phyloP scores from a whole-genome alignment of 2,797 vertebrate genomes.

The Argyrosomus regius region DNA sequence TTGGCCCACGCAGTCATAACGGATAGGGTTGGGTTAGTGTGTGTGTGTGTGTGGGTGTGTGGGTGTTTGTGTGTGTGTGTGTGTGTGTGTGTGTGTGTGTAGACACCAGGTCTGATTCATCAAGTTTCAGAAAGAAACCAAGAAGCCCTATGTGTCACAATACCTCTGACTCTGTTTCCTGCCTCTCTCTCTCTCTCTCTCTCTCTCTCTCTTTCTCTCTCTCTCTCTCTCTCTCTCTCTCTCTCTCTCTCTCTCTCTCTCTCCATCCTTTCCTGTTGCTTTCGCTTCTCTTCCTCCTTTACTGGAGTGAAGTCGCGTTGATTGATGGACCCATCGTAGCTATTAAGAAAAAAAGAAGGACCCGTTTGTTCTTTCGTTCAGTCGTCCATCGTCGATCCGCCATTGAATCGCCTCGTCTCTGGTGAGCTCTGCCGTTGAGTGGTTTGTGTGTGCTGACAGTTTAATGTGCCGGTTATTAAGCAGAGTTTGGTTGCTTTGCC shows the following conservation, averaged over 20 bases:
- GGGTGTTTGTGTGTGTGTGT: conserved; percentile 22
- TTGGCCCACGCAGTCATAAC: conserved; percentile 20
- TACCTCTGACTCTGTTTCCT: conserved; percentile 71
- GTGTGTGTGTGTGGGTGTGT: conserved; percentile 1
- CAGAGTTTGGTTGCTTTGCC: neutral
- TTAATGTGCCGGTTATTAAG: neutral
- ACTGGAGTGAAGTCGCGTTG: conserved; percentile 36
- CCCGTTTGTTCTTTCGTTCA: conserved; percentile 1
- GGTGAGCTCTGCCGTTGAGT: conserved; percentile 60
- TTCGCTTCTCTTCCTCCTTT: conserved; percentile 54
- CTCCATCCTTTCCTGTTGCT: conserved; percentile 50
- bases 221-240: conserved; percentile 21
- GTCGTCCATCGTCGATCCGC: conserved; percentile 7
- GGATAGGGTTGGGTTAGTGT: conserved; percentile 15
- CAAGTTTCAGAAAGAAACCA: conserved; percentile 73
- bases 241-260: conserved; percentile 15
- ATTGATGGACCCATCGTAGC: conserved; percentile 44
- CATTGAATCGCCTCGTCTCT: conserved; percentile 37
- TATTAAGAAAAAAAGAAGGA: conserved; percentile 21
- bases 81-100: conserved; percentile 42
- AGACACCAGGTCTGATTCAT: conserved; percentile 76
- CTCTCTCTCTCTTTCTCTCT: conserved; percentile 8
- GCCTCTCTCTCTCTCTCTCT: conserved; percentile 20
- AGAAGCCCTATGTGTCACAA: conserved; percentile 76
- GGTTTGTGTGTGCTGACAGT: conserved; percentile 21